Evolutionary conservation across 1,140 invertebrate species (phyloP).

Genomic region (Antheraea pernyi): DNA sequence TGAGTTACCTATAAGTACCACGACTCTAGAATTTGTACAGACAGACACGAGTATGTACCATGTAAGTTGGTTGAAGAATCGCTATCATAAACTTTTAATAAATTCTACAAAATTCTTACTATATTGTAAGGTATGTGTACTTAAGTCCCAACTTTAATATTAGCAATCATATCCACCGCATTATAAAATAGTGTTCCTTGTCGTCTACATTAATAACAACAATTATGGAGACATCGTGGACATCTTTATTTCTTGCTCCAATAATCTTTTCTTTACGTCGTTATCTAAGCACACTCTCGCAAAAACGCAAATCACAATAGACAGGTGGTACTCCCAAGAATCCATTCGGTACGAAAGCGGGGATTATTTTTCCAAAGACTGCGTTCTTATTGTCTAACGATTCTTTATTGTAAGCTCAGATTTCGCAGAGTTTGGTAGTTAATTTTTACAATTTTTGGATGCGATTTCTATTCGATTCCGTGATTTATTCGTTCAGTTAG

Average conservation of each 20-base stretch:
- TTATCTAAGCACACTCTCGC: conserved; percentile 27
- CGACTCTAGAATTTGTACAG: no score
- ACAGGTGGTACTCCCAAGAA: not conserved
- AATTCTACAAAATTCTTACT: no score
- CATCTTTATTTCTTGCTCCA: conserved; percentile 50
- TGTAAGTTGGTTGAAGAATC: no score
- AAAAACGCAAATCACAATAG: conserved; percentile 13
- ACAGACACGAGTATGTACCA: no score
- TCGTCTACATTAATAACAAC: not conserved
- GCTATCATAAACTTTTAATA: no score
- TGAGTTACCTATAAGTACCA: no score
- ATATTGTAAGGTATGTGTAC: no score
- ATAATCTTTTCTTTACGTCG: conserved; percentile 37
- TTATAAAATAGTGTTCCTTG: not conserved
- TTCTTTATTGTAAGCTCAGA: conserved; percentile 62
- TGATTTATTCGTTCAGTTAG: conserved; percentile 23
- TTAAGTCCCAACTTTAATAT: no score
- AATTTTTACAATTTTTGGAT: not conserved
- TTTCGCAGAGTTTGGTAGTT: conserved; percentile 54
- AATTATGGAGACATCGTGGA: conserved; percentile 15
- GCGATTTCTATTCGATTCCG: not conserved
- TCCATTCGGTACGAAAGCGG: conserved; percentile 37
- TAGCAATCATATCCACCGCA: no score
- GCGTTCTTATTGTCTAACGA: conserved; percentile 63
- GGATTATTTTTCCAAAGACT: conserved; percentile 68